Percentiles rank a stretch among this genome's conserved stretches.
Conservation (phyloP, 2,888 invertebrate genomes). For the Acanthopleura granulata region DNA sequence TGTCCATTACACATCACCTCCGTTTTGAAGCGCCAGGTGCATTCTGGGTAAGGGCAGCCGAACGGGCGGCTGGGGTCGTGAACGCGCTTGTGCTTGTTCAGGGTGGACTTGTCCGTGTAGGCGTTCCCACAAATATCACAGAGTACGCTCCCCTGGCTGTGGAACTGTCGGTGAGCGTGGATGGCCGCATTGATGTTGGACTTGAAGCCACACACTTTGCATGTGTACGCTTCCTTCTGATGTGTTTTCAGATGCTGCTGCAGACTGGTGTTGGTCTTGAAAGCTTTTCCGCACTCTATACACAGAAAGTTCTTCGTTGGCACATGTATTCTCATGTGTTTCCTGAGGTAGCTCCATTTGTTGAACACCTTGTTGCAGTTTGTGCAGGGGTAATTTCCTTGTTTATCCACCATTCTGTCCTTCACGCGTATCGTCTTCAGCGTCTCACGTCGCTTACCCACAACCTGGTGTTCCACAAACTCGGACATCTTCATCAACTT, state of each 20-base stretch:
- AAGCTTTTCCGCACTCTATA: constrained; percentile 60
- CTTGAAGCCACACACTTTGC: constrained; percentile 63
- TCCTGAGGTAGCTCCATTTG: constrained; percentile 54
- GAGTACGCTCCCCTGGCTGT: constrained; percentile 57
- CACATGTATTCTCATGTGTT: constrained; percentile 50
- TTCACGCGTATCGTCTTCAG: constrained; percentile 25
- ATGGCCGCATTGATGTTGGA: constrained; percentile 58
- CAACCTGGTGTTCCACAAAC: constrained; percentile 32
- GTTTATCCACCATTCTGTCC: constrained; percentile 46
- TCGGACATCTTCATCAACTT: constrained; percentile 58
- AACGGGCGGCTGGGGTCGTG: constrained; percentile 60
- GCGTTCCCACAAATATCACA: constrained; percentile 65
- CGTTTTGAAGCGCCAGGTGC: constrained; percentile 64
- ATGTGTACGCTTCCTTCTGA: constrained; percentile 48
- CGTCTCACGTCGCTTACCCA: constrained; percentile 23
- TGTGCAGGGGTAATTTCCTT: constrained; percentile 50
- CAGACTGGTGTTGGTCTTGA: constrained; percentile 58
- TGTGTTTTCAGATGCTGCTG: constrained; percentile 54
- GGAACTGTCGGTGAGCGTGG: constrained; percentile 62
- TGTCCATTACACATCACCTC: constrained; percentile 62
- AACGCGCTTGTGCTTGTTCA: constrained; percentile 63
- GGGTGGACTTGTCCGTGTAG: constrained; percentile 61
- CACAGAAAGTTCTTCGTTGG: constrained; percentile 53
- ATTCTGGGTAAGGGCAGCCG: constrained; percentile 58
- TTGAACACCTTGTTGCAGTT: constrained; percentile 59